phyloP scores from a whole-genome alignment of 2,113 vertebrate species.

The Montifringilla adamsi region DNA sequence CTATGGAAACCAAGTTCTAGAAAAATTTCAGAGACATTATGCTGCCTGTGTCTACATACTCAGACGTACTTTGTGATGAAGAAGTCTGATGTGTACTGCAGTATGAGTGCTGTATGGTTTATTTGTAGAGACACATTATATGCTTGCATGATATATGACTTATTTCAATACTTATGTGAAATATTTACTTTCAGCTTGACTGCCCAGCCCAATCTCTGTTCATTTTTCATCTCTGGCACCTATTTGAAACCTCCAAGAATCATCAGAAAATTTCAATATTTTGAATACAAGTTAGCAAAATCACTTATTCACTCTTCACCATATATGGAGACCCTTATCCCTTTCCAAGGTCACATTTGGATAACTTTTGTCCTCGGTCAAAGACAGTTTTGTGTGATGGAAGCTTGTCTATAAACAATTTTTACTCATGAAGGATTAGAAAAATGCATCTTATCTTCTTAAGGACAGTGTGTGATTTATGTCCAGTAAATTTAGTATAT shows the following conservation, averaged over 20 bases:
- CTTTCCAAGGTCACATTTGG: background rate
- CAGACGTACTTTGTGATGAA: background rate
- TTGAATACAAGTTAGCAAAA: background rate
- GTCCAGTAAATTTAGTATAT: background rate
- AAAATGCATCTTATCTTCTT: background rate
- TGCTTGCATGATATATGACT: background rate
- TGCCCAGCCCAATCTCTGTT: rapidly evolving
- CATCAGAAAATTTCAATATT: background rate
- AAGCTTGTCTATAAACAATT: background rate
- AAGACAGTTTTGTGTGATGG: background rate
- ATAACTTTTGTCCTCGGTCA: background rate
- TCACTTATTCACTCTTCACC: rapidly evolving
- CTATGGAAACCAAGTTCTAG: constrained; percentile 35
- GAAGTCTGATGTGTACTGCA: background rate
- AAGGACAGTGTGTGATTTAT: background rate
- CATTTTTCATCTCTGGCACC: background rate
- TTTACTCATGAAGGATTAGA: background rate
- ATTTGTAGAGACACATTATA: background rate
- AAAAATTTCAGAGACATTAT: constrained; percentile 13
- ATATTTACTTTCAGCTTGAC: background rate
- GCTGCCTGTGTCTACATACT: background rate
- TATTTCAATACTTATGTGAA: background rate
- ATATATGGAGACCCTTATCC: background rate
- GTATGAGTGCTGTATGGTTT: background rate
- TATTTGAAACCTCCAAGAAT: background rate